Evolutionary conservation across 30 jellyfish, hydroid and myxozoan species (phyloP).

Genomic region (Pseudorhiza aurosa): DNA sequence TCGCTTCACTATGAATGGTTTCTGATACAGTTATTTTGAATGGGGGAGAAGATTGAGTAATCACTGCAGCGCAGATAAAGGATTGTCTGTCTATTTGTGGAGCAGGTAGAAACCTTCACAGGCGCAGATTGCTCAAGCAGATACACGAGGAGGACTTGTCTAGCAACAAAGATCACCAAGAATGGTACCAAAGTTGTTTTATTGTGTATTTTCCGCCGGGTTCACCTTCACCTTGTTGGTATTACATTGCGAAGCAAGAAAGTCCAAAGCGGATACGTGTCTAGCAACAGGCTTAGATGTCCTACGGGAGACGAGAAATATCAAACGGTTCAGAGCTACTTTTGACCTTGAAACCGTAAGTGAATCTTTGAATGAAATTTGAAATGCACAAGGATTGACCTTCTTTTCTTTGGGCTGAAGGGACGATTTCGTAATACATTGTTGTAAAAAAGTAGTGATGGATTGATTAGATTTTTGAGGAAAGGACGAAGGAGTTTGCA

Average conservation of each 20-base stretch:
- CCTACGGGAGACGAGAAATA: constrained; percentile 47
- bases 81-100: too few relatives aligned
- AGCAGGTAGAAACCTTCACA: too few relatives aligned
- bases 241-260: background rate
- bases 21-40: too few relatives aligned
- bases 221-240: background rate
- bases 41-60: too few relatives aligned
- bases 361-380: background rate
- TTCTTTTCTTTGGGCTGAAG: background rate
- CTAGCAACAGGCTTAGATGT: constrained; percentile 73
- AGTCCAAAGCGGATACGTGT: background rate
- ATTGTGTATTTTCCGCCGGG: background rate
- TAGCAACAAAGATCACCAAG: too few relatives aligned
- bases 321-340: constrained; percentile 62
- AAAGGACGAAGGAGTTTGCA: too few relatives aligned
- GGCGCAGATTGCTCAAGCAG: too few relatives aligned
- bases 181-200: background rate
- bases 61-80: too few relatives aligned
- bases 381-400: background rate
- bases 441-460: background rate
- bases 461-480: too few relatives aligned
- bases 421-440: background rate
- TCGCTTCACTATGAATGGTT: too few relatives aligned
- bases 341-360: constrained; percentile 76
- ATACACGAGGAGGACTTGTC: too few relatives aligned